Evolutionary conservation across 2,113 vertebrate genomes (phyloP).

Genomic region (Rhizomys pruinosus): DNA sequence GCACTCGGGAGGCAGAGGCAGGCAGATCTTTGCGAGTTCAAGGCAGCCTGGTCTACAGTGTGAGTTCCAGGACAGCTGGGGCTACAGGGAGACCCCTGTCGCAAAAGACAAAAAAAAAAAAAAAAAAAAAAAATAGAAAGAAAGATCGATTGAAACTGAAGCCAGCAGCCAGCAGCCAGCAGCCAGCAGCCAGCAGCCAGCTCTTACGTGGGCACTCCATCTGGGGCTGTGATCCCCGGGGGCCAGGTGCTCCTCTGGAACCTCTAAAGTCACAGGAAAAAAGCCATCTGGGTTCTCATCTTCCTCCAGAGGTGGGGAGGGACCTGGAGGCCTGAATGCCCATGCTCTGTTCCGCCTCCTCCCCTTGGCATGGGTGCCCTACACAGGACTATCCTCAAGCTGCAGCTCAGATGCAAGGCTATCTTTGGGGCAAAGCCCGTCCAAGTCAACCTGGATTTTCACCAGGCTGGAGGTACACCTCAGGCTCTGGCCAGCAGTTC

Average conservation of each 20-base stretch:
- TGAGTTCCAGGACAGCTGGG: too few relatives aligned
- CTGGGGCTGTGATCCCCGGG: neutral
- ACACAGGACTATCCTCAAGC: neutral
- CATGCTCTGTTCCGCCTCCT: neutral
- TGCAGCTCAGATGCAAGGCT: neutral
- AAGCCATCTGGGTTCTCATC: neutral
- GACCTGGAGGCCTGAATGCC: neutral
- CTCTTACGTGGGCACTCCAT: neutral
- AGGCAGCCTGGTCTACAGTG: too few relatives aligned
- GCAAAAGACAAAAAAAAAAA: too few relatives aligned
- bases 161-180: too few relatives aligned
- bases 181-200: too few relatives aligned
- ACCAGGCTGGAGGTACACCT: too few relatives aligned
- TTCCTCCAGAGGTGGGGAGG: neutral
- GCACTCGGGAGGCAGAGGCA: too few relatives aligned
- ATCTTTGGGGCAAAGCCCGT: neutral
- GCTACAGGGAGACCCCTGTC: too few relatives aligned
- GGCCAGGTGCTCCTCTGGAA: neutral
- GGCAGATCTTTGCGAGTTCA: too few relatives aligned
- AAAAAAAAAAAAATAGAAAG: too few relatives aligned
- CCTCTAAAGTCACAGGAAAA: neutral
- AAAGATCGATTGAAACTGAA: conserved; percentile 35
- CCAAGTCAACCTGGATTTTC: neutral
- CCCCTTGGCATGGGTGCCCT: neutral
- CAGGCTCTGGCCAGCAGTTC: neutral